Conservation (phyloP, 2,888 invertebrate species). For the Dicranocentrus wangi region DNA sequence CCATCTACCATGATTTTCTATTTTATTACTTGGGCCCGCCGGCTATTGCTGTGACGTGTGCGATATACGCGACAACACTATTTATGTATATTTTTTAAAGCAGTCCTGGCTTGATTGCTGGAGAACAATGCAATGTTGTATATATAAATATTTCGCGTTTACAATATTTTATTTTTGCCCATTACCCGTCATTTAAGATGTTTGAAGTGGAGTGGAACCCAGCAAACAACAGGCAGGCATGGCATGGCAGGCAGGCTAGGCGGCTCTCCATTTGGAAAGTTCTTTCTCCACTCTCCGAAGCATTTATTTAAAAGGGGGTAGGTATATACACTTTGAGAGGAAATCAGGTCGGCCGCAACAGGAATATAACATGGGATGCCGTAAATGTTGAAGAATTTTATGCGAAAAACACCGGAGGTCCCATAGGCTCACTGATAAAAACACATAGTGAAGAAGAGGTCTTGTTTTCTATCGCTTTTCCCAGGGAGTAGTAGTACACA, state of each 20-base stretch:
- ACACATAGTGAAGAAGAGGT: background rate
- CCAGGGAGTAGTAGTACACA: background rate
- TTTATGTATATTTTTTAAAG: constrained; percentile 32
- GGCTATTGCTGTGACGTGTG: constrained; percentile 64
- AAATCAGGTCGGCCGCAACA: constrained; percentile 49
- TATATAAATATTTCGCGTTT: constrained; percentile 19
- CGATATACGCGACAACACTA: constrained; percentile 38
- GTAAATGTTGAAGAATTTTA: constrained; percentile 44
- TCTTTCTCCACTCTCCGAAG: constrained; percentile 37
- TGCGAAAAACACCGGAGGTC: constrained; percentile 63
- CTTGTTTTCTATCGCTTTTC: background rate
- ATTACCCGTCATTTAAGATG: constrained; percentile 62
- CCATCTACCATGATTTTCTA: constrained; percentile 43
- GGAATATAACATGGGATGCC: too few relatives aligned
- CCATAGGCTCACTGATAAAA: constrained; percentile 51
- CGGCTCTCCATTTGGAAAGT: too few relatives aligned
- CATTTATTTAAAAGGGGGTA: constrained; percentile 23
- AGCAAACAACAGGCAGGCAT: background rate
- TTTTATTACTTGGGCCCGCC: constrained; percentile 56
- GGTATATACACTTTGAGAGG: background rate
- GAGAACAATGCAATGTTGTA: constrained; percentile 11
- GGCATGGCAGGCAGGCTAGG: too few relatives aligned
- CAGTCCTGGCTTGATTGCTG: constrained; percentile 7
- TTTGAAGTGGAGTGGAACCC: background rate
- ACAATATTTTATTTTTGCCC: constrained; percentile 54